Evolutionary conservation across 2,888 invertebrate genomes (phyloP), one percentile per base, ranked within the genome.

Genomic region (Cerceris ruficornis): DNA sequence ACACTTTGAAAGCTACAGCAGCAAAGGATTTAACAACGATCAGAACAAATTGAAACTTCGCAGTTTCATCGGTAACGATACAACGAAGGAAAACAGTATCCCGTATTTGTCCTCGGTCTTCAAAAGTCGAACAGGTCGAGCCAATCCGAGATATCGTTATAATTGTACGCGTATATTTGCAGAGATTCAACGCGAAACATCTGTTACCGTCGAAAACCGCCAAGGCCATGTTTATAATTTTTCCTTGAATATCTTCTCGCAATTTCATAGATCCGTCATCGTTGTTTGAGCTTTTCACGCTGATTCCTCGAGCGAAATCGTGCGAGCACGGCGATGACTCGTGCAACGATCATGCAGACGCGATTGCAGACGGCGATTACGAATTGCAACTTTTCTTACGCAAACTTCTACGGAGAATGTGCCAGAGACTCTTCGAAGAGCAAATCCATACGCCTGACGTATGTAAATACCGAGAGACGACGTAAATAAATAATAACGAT

Each of bases 291-390:
- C 28, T 28, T 28, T 28, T 28, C 28, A 50, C 50, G 50, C 9
- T 46, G 50, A n/a, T 50, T 50, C n/a, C 8, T 11, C 9, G 46
- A 0, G 46, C 2, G 8, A 8, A 11, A 6, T 46, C 46, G 46
- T 11, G 46, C 46, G 11, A 52, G 28, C 54, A 46, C 5, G 52
- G 17, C 59, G 43, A 6, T 55, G 43, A 49, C 55, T 55, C 42
- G 60, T 42, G 62, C 9, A 57, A 46, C 41, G 2, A 39, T n/a
- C 69, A 15, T 39, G 68, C 9, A 59, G 64, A 72, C 68, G 55
- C 41, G 17, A 64, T 17, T 39, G 43, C 46, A 68, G 62, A 69
- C 61, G 50, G n/a, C 5, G 52, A 62, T 62, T 62, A 49, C 62
- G 62, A 50, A 52, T 61, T 52, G 8, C 55, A 17, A 50, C 28